phyloP scores from a whole-genome alignment of 2,888 invertebrate species.

The Phyllotreta striolata region DNA sequence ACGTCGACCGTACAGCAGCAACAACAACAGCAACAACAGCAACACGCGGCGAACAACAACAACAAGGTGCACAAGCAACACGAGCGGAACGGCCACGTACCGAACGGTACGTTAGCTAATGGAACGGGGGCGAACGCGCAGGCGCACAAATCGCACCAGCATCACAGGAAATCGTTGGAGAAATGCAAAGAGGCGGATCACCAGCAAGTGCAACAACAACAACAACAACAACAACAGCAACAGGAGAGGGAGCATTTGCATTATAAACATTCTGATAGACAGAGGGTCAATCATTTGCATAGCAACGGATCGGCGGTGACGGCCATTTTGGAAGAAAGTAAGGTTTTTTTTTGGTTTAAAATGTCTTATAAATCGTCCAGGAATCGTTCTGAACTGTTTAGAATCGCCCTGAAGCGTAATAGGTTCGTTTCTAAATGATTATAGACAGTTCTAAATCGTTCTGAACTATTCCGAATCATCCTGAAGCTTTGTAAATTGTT shows the following conservation, averaged over 20 bases:
- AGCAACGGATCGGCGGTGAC: slow-evolving; percentile 54
- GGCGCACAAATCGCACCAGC: slow-evolving; percentile 63
- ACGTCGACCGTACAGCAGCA: no score
- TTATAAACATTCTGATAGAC: slow-evolving; percentile 46
- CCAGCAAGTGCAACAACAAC: slow-evolving; percentile 5
- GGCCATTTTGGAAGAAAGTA: slow-evolving; percentile 32
- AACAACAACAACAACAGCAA: slow-evolving; percentile 41
- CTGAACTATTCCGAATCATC: no score
- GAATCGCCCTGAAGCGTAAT: no score
- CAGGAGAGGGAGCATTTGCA: slow-evolving; percentile 21
- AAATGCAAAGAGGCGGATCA: slow-evolving; percentile 53
- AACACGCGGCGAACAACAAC: slow-evolving; percentile 40
- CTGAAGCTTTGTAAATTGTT: no score
- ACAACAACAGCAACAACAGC: no score
- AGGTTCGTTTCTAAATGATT: no score
- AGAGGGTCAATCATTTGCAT: slow-evolving; percentile 53
- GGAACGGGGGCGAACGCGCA: slow-evolving; percentile 47
- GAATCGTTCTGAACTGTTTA: no score
- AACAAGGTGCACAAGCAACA: slow-evolving; percentile 50
- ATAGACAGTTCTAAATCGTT: no score
- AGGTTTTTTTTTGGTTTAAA: no score
- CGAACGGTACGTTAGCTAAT: slow-evolving; percentile 57
- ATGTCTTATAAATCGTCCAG: no score
- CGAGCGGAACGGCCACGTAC: slow-evolving; percentile 59
- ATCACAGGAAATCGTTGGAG: slow-evolving; percentile 64